Base-by-base conservation (phyloP, 2,888 invertebrate genomes). In the Dusona sp. region DNA sequence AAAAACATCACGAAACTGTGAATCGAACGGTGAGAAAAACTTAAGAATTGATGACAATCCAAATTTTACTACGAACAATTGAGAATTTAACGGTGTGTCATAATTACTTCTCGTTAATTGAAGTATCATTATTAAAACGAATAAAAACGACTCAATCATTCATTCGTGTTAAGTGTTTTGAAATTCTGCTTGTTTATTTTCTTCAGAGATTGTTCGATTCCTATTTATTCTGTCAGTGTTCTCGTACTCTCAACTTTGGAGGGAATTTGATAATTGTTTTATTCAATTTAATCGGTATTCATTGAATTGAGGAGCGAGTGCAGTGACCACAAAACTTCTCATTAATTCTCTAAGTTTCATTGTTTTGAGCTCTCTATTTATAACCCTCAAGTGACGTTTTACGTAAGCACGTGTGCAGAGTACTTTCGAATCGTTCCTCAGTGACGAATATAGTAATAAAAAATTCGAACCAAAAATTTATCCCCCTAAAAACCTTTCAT, bases 11-110 rank as follows among this genome's bases (percentile, higher is more conserved):
- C 61, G 57, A 74, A 61, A 42, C 83, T 84, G 78, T 61, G 57
- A 78, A 78, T 68, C 51, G 22, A 42, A 83, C 73, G 86, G 86
- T 86, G 83, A 84, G 86, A 78, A 9, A 19, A 22, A 45, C 38
- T 81, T 73, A 13, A 33, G 11, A 36, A 51, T 16, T 8, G 7
- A 7, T 38, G 19, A 11, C 65, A 7, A 19, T 48, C 9, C 19
- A 42, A 38, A 22, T 33, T 33, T 33, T 33, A 38, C 8, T 33
- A 11, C 3, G 16, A 67, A 36, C 22, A 22, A 36, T 11, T 11
- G n/a, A 19, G n/a, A 51, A 70, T 22, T 45, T 38, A 1, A 22
- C 7, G 19, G 22, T 4, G 65, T 29, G 7, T 57, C 38, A 57
- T 33, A 54, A 54, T 72, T 33, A 36, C 54, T 72, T 36, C 4